A percentile compares a stretch with the other conserved stretches of the same genome.
Evolutionary conservation across 2,113 vertebrate genomes (phyloP).

Genomic region (Smithornis capensis): DNA sequence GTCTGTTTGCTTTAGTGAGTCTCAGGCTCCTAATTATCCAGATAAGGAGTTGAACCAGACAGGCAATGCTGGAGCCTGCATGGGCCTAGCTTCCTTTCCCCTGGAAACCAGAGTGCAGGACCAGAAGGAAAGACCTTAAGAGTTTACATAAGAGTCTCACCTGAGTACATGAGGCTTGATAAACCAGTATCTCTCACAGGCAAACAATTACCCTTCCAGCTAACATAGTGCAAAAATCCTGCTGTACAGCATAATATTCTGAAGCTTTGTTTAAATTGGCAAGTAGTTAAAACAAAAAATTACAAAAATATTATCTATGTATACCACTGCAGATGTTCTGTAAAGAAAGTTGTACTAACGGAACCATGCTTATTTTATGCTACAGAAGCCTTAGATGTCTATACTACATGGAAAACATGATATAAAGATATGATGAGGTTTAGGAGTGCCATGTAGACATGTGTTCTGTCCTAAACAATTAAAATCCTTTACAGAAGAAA

Average conservation of each 20-base stretch:
- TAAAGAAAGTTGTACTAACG: background rate
- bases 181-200: background rate
- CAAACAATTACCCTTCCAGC: background rate
- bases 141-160: background rate
- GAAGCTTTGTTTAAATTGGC: background rate
- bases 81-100: background rate
- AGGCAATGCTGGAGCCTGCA: fast-evolving
- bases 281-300: background rate
- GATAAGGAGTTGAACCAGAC: background rate
- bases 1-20: background rate
- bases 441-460: background rate
- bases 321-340: background rate
- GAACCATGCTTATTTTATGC: background rate
- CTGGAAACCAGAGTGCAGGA: background rate
- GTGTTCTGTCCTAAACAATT: background rate
- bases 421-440: background rate
- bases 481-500: background rate
- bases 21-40: background rate
- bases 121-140: background rate
- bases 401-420: background rate
- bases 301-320: background rate
- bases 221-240: background rate
- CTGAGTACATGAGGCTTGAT: background rate
- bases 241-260: background rate
- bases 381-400: background rate